These are phyloP conservation scores for Norana najaformis DNA, from an alignment of 2,888 invertebrate species.

Conservation along the genomic window DNA sequence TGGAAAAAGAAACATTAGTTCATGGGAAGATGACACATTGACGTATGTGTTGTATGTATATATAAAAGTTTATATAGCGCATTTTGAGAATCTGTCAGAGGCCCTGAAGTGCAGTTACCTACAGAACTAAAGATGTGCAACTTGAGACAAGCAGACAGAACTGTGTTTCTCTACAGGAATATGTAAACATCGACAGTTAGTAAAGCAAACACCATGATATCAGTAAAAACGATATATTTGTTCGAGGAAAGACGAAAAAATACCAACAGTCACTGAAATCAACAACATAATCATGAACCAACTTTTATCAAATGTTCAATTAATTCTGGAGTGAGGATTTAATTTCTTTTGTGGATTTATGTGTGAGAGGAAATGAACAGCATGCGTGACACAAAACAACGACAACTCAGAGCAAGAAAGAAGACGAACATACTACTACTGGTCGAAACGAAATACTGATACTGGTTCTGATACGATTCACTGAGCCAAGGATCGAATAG, in stretches of 20 bases:
- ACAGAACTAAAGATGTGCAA: background rate
- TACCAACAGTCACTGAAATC: background rate
- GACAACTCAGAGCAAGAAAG: background rate
- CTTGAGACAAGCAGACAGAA: background rate
- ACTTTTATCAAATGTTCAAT: background rate
- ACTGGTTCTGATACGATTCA: slow-evolving; percentile 17
- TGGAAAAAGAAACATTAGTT: no score
- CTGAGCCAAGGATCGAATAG: slow-evolving; percentile 18
- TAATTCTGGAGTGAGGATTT: background rate
- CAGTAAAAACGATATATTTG: background rate
- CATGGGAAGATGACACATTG: no score
- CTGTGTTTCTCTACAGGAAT: background rate
- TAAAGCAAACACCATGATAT: background rate
- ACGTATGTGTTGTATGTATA: background rate
- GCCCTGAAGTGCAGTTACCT: background rate
- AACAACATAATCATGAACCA: background rate
- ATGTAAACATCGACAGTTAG: background rate
- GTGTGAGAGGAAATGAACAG: background rate
- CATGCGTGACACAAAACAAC: background rate
- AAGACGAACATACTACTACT: slow-evolving; percentile 17
- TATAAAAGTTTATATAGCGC: background rate
- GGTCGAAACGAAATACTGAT: slow-evolving; percentile 23
- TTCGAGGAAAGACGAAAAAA: background rate
- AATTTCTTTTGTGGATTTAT: background rate
- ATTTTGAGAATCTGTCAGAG: background rate